phyloP scores from a whole-genome alignment of 2,113 vertebrate species.

The Redunca redunca region DNA sequence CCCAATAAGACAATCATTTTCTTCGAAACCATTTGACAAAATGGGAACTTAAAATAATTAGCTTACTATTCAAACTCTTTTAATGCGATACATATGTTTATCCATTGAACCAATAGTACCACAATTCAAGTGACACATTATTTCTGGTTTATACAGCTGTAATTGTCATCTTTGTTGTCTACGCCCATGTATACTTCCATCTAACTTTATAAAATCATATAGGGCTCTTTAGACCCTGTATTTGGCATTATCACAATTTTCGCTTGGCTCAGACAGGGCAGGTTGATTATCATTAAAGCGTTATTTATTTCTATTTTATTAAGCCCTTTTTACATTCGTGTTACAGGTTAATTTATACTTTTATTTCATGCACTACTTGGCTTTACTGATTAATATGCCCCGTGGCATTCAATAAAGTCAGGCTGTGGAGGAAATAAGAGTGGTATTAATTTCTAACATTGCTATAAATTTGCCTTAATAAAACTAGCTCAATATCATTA shows the following conservation, averaged over 20 bases:
- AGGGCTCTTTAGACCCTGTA: conserved; percentile 57
- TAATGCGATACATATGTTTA: neutral
- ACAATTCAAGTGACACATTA: neutral
- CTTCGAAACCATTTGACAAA: neutral
- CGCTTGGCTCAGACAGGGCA: conserved; percentile 77
- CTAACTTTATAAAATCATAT: conserved; percentile 73
- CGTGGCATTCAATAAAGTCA: conserved; percentile 89
- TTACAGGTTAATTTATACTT: conserved; percentile 89
- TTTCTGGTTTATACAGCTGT: neutral
- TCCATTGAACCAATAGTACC: neutral
- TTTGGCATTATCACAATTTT: conserved; percentile 77
- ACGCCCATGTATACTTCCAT: conserved; percentile 42
- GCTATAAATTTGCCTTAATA: conserved; percentile 89
- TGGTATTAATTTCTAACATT: conserved; percentile 89
- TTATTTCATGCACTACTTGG: conserved; percentile 90
- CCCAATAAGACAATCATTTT: neutral
- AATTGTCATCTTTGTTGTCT: conserved; percentile 24
- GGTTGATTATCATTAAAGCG: conserved; percentile 85
- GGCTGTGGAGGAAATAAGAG: conserved; percentile 85
- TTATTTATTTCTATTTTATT: conserved; percentile 89
- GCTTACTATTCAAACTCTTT: neutral
- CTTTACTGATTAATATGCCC: conserved; percentile 90
- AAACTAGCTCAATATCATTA: conserved; percentile 84
- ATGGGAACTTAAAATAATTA: neutral
- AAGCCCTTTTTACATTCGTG: conserved; percentile 85